Evolutionary conservation across 35 echinoderm and acorn worm species (phyloP).

Genomic region (Ophioderma brevispina): DNA sequence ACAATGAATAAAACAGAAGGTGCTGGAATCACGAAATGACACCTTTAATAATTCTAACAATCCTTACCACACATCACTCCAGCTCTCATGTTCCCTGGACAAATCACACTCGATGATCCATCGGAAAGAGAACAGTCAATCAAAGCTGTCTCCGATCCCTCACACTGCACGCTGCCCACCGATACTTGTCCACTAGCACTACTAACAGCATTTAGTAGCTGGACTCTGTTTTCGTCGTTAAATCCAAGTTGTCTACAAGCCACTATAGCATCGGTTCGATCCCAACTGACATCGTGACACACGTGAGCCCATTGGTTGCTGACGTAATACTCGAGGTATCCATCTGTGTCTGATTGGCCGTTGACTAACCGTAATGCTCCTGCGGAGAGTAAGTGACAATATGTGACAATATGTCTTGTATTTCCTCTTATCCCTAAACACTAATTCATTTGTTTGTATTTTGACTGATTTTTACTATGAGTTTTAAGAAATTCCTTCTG

Average conservation of each 20-base stretch:
- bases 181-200: not conserved
- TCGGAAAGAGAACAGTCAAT: not conserved
- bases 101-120: not conserved
- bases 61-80: not conserved
- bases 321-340: not conserved
- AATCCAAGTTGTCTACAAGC: not conserved
- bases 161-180: not conserved
- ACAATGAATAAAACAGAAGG: too few relatives aligned
- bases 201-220: not conserved
- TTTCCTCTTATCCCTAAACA: too few relatives aligned
- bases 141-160: not conserved
- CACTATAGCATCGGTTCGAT: not conserved
- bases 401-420: too few relatives aligned
- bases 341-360: not conserved
- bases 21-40: too few relatives aligned
- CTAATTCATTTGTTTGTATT: too few relatives aligned
- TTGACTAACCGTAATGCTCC: too few relatives aligned
- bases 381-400: too few relatives aligned
- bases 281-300: not conserved
- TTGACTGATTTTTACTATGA: too few relatives aligned
- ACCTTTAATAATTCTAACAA: too few relatives aligned
- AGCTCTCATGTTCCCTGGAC: not conserved
- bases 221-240: not conserved
- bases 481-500: too few relatives aligned
- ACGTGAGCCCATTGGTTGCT: not conserved